Conservation (phyloP, 2,797 vertebrate genomes). For the Gallinago solitaria region DNA sequence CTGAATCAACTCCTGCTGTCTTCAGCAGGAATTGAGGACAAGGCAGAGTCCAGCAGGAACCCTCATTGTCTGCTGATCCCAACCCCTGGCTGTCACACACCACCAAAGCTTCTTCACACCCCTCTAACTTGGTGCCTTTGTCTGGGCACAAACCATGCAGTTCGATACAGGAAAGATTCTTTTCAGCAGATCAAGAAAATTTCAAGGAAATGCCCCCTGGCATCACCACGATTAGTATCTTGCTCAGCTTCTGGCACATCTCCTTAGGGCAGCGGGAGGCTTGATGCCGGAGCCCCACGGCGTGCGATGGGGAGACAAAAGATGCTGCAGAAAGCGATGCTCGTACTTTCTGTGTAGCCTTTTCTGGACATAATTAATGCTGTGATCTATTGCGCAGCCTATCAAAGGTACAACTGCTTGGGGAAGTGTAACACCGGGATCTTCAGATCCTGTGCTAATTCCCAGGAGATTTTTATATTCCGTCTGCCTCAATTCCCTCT, state of each 20-base stretch:
- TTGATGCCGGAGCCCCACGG: neutral
- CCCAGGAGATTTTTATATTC: neutral
- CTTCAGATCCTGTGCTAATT: neutral
- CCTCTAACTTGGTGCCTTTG: too few species aligned
- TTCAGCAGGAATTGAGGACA: neutral
- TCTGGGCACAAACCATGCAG: neutral
- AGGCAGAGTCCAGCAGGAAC: neutral
- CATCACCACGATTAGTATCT: neutral
- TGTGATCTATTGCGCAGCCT: neutral
- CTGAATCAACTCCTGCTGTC: neutral
- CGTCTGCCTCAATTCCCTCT: neutral
- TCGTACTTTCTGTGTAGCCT: neutral
- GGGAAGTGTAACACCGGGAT: neutral
- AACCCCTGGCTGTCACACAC: accelerated
- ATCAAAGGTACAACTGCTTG: neutral
- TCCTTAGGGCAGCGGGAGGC: neutral
- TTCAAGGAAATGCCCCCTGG: accelerated
- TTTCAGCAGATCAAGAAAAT: neutral
- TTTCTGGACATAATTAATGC: neutral
- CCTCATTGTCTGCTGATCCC: accelerated
- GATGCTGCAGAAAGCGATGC: neutral
- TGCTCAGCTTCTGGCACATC: neutral
- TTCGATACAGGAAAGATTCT: neutral
- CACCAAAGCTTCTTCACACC: accelerated
- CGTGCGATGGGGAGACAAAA: neutral